phyloP scores from a whole-genome alignment of 2,113 vertebrate species.

The Rhea pennata region DNA sequence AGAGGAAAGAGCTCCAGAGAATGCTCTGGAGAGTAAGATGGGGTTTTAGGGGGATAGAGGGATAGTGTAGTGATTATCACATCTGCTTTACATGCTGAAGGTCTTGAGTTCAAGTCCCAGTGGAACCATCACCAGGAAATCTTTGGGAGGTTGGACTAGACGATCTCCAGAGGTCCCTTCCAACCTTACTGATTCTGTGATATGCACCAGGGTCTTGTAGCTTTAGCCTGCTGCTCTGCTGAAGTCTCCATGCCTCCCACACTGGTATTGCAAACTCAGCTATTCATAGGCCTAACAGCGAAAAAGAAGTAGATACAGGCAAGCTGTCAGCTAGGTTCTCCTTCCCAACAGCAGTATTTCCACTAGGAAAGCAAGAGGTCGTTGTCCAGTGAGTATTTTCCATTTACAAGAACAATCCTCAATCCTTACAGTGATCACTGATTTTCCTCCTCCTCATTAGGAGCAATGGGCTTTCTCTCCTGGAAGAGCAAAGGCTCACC shows the following conservation, averaged over 20 bases:
- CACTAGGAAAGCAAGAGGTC: not conserved
- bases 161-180: too few species aligned
- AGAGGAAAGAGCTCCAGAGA: not conserved
- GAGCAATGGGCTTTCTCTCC: not conserved
- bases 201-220: too few species aligned
- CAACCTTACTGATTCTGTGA: too few species aligned
- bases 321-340: too few species aligned
- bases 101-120: too few species aligned
- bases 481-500: not conserved
- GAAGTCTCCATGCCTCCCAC: not conserved
- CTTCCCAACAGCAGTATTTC: not conserved
- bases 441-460: not conserved
- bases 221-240: not conserved
- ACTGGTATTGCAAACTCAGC: not conserved
- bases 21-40: not conserved
- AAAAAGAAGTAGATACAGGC: too few species aligned
- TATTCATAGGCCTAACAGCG: not conserved
- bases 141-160: too few species aligned
- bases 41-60: not conserved
- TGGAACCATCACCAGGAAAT: too few species aligned
- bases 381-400: not conserved
- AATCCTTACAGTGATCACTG: not conserved
- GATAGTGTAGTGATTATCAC: too few species aligned
- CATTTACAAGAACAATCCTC: not conserved
- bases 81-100: too few species aligned